These are phyloP conservation scores for Chirona hameri DNA, from an alignment of 2,888 invertebrate genomes.

Conservation along the genomic window DNA sequence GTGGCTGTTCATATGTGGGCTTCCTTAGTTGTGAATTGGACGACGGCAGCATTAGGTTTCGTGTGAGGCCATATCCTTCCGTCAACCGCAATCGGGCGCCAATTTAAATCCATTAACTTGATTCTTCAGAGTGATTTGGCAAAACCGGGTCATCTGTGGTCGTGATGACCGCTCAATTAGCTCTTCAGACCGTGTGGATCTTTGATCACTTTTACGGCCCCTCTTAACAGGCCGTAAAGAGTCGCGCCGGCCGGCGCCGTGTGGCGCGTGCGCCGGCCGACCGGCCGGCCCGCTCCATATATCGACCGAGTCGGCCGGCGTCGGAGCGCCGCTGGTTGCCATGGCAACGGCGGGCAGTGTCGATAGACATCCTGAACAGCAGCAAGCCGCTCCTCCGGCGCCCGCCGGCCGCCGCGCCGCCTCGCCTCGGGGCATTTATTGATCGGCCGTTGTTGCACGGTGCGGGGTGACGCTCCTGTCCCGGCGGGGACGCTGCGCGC, in stretches of 20 bases:
- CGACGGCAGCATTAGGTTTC: too few species aligned
- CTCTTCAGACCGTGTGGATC: neutral
- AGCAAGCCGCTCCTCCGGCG: neutral
- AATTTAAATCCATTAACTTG: neutral
- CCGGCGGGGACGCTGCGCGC: too few species aligned
- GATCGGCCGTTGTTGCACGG: conserved; percentile 4
- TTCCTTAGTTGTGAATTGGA: too few species aligned
- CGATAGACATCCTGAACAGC: conserved; percentile 1
- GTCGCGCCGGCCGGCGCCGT: neutral
- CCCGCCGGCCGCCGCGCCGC: neutral
- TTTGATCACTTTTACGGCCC: neutral
- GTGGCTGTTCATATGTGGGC: too few species aligned
- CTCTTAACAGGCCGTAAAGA: neutral
- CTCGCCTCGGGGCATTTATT: neutral
- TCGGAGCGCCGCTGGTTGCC: neutral
- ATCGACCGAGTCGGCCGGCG: neutral
- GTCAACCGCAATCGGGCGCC: neutral
- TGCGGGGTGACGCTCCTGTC: neutral
- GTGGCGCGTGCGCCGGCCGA: neutral
- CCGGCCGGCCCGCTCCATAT: neutral
- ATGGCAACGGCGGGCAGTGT: conserved; percentile 1
- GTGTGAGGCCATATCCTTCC: neutral
- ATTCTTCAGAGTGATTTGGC: neutral
- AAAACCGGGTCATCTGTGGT: neutral
- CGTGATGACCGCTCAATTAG: neutral